phyloP scores from a whole-genome alignment of 2,797 vertebrate genomes.

The Miichthys miiuy region DNA sequence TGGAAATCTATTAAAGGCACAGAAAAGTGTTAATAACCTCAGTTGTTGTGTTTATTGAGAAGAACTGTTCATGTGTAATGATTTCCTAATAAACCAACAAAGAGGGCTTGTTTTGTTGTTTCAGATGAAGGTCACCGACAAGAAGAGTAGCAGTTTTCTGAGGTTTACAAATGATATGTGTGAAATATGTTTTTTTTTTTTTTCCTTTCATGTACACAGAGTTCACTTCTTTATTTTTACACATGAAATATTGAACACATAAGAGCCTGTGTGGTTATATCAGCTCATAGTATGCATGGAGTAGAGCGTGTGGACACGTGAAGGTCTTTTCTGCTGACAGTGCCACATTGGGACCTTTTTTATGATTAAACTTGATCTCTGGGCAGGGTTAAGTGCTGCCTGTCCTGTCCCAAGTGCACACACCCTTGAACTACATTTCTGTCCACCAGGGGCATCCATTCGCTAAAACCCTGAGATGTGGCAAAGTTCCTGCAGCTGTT shows the following conservation, averaged over 20 bases:
- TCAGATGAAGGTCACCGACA: constrained; percentile 23
- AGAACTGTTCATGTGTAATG: not conserved
- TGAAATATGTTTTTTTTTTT: constrained; percentile 9
- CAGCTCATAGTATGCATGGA: constrained; percentile 5
- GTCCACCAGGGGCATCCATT: constrained; percentile 49
- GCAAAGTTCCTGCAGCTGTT: constrained; percentile 57
- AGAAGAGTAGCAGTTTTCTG: not conserved
- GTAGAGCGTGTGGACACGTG: constrained; percentile 1
- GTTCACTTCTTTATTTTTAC: not conserved
- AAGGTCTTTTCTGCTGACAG: constrained; percentile 40
- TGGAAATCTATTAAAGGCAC: not conserved
- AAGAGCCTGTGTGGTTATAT: not conserved
- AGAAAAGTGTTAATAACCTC: constrained; percentile 2
- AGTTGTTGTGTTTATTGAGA: not conserved
- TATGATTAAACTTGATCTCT: constrained; percentile 58
- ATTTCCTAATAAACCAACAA: constrained; percentile 4
- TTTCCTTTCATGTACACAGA: not conserved
- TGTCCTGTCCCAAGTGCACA: constrained; percentile 45
- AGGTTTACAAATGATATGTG: constrained; percentile 1
- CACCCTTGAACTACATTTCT: constrained; percentile 42
- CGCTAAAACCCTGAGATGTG: constrained; percentile 37
- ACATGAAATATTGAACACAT: constrained; percentile 33
- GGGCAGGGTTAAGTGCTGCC: constrained; percentile 50
- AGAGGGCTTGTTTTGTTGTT: constrained; percentile 7
- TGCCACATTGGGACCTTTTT: constrained; percentile 39